phyloP scores from a whole-genome alignment of 2,888 invertebrate species.

The Atethmia centrago region DNA sequence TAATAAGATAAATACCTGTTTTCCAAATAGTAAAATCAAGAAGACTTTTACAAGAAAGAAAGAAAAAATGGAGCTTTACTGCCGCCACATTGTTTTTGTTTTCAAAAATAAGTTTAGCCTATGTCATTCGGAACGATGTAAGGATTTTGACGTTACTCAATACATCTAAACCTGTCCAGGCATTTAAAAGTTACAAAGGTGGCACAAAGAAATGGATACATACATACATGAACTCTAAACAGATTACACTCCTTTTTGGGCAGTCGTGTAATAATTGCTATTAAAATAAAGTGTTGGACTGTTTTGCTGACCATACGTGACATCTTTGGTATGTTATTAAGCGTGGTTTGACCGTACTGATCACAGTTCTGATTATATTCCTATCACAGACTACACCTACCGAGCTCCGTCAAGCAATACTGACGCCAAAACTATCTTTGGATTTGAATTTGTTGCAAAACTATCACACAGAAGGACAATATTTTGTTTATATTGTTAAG shows the following conservation, averaged over 20 bases:
- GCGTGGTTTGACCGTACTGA: constrained; percentile 78
- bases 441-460: constrained; percentile 39
- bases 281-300: constrained; percentile 18
- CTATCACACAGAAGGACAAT: neutral
- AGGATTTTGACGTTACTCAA: too few relatives aligned
- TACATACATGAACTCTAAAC: too few relatives aligned
- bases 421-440: constrained; percentile 16
- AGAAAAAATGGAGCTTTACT: too few relatives aligned
- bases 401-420: constrained; percentile 61
- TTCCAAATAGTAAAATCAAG: neutral
- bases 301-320: constrained; percentile 64
- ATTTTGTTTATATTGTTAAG: neutral
- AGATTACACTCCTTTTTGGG: too few relatives aligned
- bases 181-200: too few relatives aligned
- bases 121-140: too few relatives aligned
- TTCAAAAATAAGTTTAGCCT: too few relatives aligned
- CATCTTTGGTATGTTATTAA: constrained; percentile 66
- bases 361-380: constrained; percentile 78
- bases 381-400: constrained; percentile 80
- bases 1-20: neutral
- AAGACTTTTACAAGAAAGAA: neutral
- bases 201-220: too few relatives aligned
- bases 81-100: too few relatives aligned
- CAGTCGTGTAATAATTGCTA: too few relatives aligned
- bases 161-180: too few relatives aligned